Evolutionary conservation across 2,888 invertebrate genomes (phyloP).

Genomic region (Hyles lineata): DNA sequence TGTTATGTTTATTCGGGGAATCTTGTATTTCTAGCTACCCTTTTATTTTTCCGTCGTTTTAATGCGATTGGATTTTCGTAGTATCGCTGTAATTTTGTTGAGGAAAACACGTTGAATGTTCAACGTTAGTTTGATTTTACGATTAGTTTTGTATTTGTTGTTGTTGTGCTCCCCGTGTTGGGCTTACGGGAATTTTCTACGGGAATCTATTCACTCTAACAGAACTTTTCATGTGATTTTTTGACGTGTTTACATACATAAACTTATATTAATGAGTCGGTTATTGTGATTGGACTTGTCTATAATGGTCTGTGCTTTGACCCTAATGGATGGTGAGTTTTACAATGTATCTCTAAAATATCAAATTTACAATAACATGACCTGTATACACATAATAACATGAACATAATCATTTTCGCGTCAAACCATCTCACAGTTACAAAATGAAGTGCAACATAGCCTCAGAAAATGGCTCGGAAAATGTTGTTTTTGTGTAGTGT

Average conservation of each 20-base stretch:
- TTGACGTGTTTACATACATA: background rate
- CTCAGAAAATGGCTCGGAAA: background rate
- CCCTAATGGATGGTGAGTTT: too few species aligned
- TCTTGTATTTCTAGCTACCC: slow-evolving; percentile 68
- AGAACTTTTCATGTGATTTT: background rate
- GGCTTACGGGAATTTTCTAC: background rate
- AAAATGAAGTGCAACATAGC: slow-evolving; percentile 7
- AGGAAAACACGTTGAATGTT: slow-evolving; percentile 69
- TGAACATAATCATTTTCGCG: background rate
- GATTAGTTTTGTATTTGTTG: slow-evolving; percentile 59
- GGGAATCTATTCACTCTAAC: background rate
- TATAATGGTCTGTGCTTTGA: background rate
- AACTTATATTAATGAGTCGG: background rate
- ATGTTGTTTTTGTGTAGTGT: slow-evolving; percentile 14
- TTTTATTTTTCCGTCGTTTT: slow-evolving; percentile 70
- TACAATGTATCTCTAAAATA: background rate
- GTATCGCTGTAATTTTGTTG: slow-evolving; percentile 54
- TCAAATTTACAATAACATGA: background rate
- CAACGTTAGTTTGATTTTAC: slow-evolving; percentile 62
- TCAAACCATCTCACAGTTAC: slow-evolving; percentile 1
- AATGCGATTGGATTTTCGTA: slow-evolving; percentile 75
- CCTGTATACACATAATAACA: background rate
- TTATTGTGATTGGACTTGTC: background rate
- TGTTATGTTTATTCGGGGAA: slow-evolving; percentile 76
- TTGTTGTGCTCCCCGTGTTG: slow-evolving; percentile 40